Base-by-base conservation (phyloP, 2,797 vertebrate genomes). In the Macropus fuliginosus region DNA sequence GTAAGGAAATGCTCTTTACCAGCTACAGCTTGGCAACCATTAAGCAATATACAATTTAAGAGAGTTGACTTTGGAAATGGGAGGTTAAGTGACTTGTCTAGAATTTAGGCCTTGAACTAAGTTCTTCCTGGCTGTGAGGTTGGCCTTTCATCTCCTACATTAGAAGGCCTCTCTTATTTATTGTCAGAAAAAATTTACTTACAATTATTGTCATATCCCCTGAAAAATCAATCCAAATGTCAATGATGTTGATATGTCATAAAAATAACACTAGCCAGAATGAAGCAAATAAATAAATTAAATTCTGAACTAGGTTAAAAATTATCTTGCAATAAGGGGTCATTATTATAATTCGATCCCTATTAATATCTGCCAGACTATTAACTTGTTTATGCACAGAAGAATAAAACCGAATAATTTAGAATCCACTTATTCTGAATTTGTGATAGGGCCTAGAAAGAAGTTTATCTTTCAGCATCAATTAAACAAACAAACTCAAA, bases 231-330 rank as follows among this genome's bases (percentile, higher is more conserved):
- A 81, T 90, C 34, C 54, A 54, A 97, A 94, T 81, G 92, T 5
- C 40, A 34, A 52, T 93, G 40, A 96, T 28, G 90, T 54, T 59
- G 27, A 96, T 24, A 6, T 96, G 94, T 96, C 28, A 92, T 50
- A 28, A 55, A 94, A 13, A 92, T 50, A 94, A 95, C 95, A 93
- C 56, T 40, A 92, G 28, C 94, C 14, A 56, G 95, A 98, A 94
- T 87, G 3, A 94, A 94, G 93, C 3, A 90, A 94, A 74, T 52
- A 90, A 54, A 34, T 46, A 90, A 94, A 92, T 92, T 54, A 93
- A 95, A 97, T 95, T 93, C 16, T 91, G 0, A 91, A 14, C 9
- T 54, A 81, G 13, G 46, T 54, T 90, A 90, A 12, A 92, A 96
- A 16, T 90, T 90, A 94, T 74, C 93, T 81, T 91, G 66, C 46